Percentiles rank a stretch among this genome's conserved stretches.
Evolutionary conservation across 2,797 vertebrate species (phyloP).

Genomic region (Scolopax rusticola): DNA sequence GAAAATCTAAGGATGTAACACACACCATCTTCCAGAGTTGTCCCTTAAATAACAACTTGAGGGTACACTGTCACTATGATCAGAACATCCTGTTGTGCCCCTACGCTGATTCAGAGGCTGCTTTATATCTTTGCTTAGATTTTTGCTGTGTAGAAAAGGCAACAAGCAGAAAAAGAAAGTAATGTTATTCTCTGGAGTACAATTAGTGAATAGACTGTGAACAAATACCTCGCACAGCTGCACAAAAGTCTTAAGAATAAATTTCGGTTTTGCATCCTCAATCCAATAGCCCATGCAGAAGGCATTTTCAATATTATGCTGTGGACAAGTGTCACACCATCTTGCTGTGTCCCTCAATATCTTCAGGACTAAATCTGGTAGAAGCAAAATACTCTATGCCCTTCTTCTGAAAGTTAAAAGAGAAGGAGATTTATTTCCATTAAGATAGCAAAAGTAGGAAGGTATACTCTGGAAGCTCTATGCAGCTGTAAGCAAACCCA

Average conservation of each 20-base stretch:
- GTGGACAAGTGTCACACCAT: not conserved
- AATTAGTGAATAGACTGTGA: not conserved
- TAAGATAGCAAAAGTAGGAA: not conserved
- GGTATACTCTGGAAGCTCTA: not conserved
- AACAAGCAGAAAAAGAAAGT: not conserved
- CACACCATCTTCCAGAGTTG: not conserved
- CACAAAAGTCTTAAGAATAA: not conserved
- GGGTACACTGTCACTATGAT: not conserved
- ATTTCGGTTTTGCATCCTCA: not conserved
- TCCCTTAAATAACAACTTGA: not conserved
- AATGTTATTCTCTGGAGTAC: not conserved
- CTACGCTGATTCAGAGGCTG: not conserved
- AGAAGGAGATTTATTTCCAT: not conserved
- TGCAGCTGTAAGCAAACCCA: fast-evolving
- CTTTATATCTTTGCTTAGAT: not conserved
- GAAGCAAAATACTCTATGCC: not conserved
- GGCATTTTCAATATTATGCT: not conserved
- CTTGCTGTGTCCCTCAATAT: not conserved
- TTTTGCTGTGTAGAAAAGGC: not conserved
- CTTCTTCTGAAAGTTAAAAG: not conserved
- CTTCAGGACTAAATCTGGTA: not conserved
- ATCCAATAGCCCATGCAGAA: not conserved
- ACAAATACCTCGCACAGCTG: not conserved
- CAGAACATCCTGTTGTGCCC: not conserved
- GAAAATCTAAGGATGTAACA: not conserved